phyloP scores from a whole-genome alignment of 2,888 invertebrate species.

The Syritta pipiens region DNA sequence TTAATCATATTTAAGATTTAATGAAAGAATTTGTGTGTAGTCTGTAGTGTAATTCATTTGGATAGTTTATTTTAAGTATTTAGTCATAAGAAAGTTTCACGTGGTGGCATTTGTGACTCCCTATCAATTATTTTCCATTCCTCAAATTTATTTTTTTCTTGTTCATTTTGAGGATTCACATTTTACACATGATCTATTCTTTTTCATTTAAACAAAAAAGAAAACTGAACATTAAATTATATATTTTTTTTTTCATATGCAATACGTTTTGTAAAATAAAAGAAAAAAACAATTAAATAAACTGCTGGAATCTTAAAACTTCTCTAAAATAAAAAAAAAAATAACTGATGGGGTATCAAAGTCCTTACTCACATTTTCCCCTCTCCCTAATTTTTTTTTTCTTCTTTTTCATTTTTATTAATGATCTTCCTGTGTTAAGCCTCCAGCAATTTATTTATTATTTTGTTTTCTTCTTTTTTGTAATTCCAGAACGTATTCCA shows the following conservation, averaged over 20 bases:
- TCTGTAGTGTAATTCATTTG: too few relatives aligned
- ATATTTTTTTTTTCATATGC: conserved; percentile 28
- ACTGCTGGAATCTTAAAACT: conserved; percentile 70
- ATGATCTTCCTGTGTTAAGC: conserved; percentile 51
- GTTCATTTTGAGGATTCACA: too few relatives aligned
- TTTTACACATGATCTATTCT: too few relatives aligned
- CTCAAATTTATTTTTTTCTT: conserved; percentile 44
- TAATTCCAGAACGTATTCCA: conserved; percentile 78
- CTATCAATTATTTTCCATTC: conserved; percentile 48
- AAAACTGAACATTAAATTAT: not conserved
- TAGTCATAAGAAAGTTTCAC: not conserved
- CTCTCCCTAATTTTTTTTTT: conserved; percentile 14
- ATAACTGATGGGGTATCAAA: conserved; percentile 66
- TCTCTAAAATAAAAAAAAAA: conserved; percentile 28
- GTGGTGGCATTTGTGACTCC: conserved; percentile 33
- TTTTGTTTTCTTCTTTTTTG: conserved; percentile 48
- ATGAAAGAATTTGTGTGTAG: too few relatives aligned
- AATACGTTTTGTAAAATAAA: conserved; percentile 36
- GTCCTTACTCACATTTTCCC: conserved; percentile 24
- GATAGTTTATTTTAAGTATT: too few relatives aligned
- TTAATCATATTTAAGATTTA: too few relatives aligned
- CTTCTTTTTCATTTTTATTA: conserved; percentile 38
- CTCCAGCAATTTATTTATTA: conserved; percentile 78
- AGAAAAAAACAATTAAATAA: conserved; percentile 66
- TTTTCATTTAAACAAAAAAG: not conserved